Conservation (phyloP, 2,113 vertebrate species). For the Microcebus ravelobensis region DNA sequence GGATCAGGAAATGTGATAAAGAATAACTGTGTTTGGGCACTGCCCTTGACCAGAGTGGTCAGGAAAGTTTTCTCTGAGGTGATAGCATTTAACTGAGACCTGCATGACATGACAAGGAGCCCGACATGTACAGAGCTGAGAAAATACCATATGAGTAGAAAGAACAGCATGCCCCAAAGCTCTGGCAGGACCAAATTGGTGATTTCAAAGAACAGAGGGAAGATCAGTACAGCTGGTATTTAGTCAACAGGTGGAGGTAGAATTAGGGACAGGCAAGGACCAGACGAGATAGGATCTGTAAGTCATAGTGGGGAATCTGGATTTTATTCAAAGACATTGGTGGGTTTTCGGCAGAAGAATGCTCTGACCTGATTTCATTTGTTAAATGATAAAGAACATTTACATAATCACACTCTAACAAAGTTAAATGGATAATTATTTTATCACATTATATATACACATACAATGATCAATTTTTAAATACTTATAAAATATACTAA, state of each 20-base stretch:
- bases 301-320: not conserved
- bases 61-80: not conserved
- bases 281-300: not conserved
- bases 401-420: not conserved
- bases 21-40: not conserved
- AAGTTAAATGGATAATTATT: not conserved
- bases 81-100: not conserved
- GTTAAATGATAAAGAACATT: slow-evolving; percentile 13
- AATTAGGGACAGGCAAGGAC: not conserved
- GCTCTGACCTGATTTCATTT: not conserved
- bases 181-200: not conserved
- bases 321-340: not conserved
- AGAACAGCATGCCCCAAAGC: not conserved
- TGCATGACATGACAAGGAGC: not conserved
- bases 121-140: not conserved
- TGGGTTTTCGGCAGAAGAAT: not conserved
- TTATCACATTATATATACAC: not conserved
- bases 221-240: not conserved
- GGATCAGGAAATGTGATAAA: not conserved
- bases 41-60: not conserved
- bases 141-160: not conserved
- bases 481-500: not conserved
- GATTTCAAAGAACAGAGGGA: not conserved
- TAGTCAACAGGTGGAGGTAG: not conserved
- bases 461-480: slow-evolving; percentile 4